Base-by-base conservation (phyloP, 2,797 vertebrate genomes). In the Arnoldichthys spilopterus region DNA sequence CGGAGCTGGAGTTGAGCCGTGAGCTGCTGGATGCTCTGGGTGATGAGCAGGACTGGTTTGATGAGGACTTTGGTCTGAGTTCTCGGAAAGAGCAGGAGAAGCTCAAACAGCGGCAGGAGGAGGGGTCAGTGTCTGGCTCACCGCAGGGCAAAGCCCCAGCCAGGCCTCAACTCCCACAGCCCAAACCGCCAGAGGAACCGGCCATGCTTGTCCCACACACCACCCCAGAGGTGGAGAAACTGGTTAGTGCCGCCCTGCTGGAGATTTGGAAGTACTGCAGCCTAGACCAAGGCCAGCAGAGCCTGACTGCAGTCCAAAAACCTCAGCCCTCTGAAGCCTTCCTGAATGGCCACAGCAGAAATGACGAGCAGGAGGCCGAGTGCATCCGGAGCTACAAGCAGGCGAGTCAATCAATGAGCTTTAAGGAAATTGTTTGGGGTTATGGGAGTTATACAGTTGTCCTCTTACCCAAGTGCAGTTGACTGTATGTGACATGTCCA, bases 31-130 rank as follows among this genome's bases (percentile, higher is more conserved):
- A 96, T 0, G 92, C 92, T 8, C 86, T 98, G 18, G 95, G 94
- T 75, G 96, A 99, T 43, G 97, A 99, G 63, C 96, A 97, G 72
- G 98, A 99, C 90, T 99, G 98, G 98, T 99, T 99, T 87, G 98
- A 99, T 87, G 98, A 99, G 87, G 98, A 99, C 92, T 99, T 96
- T 90, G 98, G 98, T 71, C 94, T 99, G 86, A 97, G 95, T 85
- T 97, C 95, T 45, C 93, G 51, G 11, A 94, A 94, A 88, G 91
- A 94, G 85, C 95, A 95, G 79, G 95, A 97, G 86, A 90, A 89
- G 68, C 87, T 90, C 49, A 92, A 93, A 83, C 91, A 91, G 30
- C 93, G 95, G 88, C 82, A 79, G 69, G 81, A 87, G 72, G 80
- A 69, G 66, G 82, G 45, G 30, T 20, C n/a, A 22, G 32, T 68